Base-by-base conservation (phyloP, 1,140 invertebrate genomes). In the Sesamia nonagrioides region DNA sequence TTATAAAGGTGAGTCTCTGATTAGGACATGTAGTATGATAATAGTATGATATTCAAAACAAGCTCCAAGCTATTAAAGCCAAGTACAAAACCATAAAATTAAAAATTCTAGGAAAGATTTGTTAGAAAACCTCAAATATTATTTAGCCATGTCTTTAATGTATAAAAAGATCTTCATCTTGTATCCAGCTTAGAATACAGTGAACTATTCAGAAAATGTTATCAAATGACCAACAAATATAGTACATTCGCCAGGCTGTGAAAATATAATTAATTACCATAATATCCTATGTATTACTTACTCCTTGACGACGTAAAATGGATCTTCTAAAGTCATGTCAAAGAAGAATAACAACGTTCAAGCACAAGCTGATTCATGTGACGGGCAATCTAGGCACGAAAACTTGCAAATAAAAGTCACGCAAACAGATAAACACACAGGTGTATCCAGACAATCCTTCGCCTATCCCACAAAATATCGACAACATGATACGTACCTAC, bases 291-390 rank as follows among this genome's bases (percentile, higher is more conserved):
- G 21, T 48, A n/a, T n/a, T n/a, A 82, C 98, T 98, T 97, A 99
- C 98, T 98, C 98, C 96, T 98, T 98, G 86, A 98, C 98, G 94
- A 98, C 98, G 96, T 98, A 98, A 96, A 98, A 99, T 82, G 98
- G 98, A 96, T 99, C 98, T 96, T 98, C 98, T 95, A 98, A 96
- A 96, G 98, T 98, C 98, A 98, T 99, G 95, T 95, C 96, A 96
- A 90, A 90, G 37, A 90, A 87, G 69, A 79, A 80, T 82, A 87
- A 84, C 77, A 87, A 80, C 54, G 74, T 81, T 75, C 82, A 82
- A 82, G 68, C 78, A 68, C 74, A 80, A 87, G 77, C 75, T 78
- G 82, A 89, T 80, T 80, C 91, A 92, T 93, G 87, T 86, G 89
- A 91, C 81, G 68, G 66, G 9, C 35, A 68, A 82, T 40, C 75